Base-by-base conservation (phyloP, 1,140 invertebrate species). In the Bathynomus jamesi region DNA sequence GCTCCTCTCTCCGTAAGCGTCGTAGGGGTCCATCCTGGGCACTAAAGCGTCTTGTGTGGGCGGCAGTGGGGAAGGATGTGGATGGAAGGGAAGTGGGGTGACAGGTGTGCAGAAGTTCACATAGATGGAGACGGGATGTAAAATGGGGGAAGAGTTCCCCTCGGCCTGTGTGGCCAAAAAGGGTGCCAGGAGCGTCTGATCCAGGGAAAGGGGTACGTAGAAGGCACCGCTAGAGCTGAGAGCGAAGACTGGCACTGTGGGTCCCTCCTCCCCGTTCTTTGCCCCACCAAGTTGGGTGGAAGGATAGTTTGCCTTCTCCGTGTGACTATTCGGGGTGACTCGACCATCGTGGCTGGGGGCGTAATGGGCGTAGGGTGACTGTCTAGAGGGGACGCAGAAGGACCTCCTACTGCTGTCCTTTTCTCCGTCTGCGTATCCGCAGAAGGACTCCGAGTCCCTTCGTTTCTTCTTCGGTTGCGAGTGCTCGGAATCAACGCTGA, bases 41-140 rank as follows among this genome's bases (percentile, higher is more conserved):
- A 53, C 1, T 21, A 53, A 11, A 17, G 40, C 11, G 5, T 53
- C 40, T 53, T 53, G 40, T 1, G 40, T 5, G 21, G 5, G 2
- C 21, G 40, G 40, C 21, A 53, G 40, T 53, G 40, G 2, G 2
- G 13, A 21, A 53, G 11, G 2, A 17, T 53, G 40, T 53, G 11
- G 11, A 53, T 2, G 40, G 21, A 5, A 1, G 2, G 21, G 21
- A 17, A 17, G 40, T 2, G 40, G 40, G 5, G 11, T 53, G 2
- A 53, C 1, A 53, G 40, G 40, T 53, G 40, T 5, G 40, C 40
- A 53, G 69, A 94, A 94, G 81, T 93, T 93, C 1, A 95, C 93
- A 78, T 90, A 92, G 72, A 95, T 95, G 24, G 91, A 93, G 65
- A 96, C 90, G 2, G 94, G 94, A 84, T 96, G 94, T 21, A 95